These are phyloP conservation scores for Myanophis thanlyinensis DNA, from an alignment of 2,113 vertebrate genomes.

Conservation along the genomic window DNA sequence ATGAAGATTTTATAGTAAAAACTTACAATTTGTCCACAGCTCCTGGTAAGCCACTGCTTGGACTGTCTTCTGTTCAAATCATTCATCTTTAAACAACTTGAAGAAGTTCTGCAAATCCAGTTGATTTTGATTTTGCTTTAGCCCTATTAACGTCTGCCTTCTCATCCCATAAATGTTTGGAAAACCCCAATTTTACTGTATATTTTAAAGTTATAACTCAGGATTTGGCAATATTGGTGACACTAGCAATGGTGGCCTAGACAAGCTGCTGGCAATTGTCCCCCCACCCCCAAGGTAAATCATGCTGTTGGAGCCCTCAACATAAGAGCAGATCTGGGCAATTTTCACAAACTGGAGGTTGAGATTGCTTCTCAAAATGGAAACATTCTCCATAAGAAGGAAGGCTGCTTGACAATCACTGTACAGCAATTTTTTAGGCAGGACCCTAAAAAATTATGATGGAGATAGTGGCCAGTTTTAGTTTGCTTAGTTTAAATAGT, in stretches of 20 bases:
- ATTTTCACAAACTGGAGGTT: neutral
- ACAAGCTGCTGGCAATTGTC: neutral
- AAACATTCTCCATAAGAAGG: too few relatives aligned
- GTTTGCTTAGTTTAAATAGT: too few relatives aligned
- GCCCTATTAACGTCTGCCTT: neutral
- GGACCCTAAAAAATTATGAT: too few relatives aligned
- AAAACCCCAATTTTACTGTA: neutral
- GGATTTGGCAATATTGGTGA: neutral
- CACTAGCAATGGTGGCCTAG: neutral
- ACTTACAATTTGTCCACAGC: neutral
- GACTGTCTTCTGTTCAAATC: neutral
- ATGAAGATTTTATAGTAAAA: neutral
- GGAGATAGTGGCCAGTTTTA: too few relatives aligned
- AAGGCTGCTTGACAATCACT: too few relatives aligned
- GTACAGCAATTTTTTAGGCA: too few relatives aligned
- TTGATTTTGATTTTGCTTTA: neutral
- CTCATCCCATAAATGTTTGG: neutral
- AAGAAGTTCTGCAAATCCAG: neutral
- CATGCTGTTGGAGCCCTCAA: neutral
- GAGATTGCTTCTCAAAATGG: too few relatives aligned
- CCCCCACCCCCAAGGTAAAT: neutral
- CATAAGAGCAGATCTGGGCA: neutral
- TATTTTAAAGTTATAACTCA: neutral
- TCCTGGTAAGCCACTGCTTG: neutral
- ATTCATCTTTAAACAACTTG: neutral